These are phyloP conservation scores for Leptothorax acervorum DNA, from an alignment of 2,888 invertebrate species.

Conservation along the genomic window DNA sequence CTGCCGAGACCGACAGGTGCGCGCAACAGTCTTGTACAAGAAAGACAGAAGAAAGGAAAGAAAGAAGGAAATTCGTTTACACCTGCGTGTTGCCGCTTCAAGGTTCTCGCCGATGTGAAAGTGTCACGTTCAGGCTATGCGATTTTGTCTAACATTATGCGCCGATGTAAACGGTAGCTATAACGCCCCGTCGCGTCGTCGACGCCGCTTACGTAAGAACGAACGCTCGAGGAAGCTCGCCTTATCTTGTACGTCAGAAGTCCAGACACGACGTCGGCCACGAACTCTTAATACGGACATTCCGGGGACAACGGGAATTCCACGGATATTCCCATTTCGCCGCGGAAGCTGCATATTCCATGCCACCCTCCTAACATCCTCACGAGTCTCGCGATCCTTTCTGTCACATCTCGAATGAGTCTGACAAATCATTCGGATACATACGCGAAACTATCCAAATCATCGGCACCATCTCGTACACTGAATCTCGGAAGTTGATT, in stretches of 20 bases:
- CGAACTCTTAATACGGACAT: constrained; percentile 67
- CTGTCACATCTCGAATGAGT: not conserved
- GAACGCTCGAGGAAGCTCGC: constrained; percentile 41
- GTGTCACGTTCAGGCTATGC: constrained; percentile 9
- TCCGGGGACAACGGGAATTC: constrained; percentile 60
- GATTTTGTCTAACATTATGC: constrained; percentile 52
- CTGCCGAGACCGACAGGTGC: constrained; percentile 62
- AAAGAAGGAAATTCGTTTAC: constrained; percentile 58
- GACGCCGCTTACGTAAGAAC: constrained; percentile 55
- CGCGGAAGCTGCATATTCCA: not conserved
- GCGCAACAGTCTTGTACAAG: constrained; percentile 45
- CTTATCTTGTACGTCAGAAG: constrained; percentile 42
- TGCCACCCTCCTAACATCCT: not conserved
- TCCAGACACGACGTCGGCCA: constrained; percentile 57
- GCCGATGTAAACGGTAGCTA: constrained; percentile 61
- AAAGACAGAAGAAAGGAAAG: constrained; percentile 13
- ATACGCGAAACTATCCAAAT: not conserved
- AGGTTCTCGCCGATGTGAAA: constrained; percentile 39
- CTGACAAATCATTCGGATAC: not conserved
- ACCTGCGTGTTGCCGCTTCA: constrained; percentile 64
- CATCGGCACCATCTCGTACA: not conserved
- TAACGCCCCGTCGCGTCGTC: constrained; percentile 43
- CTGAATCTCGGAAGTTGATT: not conserved
- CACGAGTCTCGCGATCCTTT: not conserved
- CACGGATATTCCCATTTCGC: constrained; percentile 56